phyloP scores from a whole-genome alignment of 2,888 invertebrate species.

The Amphipoea oculea region DNA sequence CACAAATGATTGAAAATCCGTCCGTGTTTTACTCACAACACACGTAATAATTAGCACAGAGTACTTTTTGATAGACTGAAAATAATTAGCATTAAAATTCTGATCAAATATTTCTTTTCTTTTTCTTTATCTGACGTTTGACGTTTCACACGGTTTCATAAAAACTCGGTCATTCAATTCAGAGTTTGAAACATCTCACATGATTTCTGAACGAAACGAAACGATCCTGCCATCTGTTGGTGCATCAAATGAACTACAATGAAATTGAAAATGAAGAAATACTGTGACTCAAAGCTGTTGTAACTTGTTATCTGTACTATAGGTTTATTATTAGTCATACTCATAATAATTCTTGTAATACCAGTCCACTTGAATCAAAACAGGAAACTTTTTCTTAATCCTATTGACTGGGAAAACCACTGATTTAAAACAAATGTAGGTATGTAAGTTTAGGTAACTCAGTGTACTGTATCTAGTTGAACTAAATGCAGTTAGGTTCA shows the following conservation, averaged over 20 bases:
- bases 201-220: slow-evolving; percentile 3
- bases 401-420: slow-evolving; percentile 16
- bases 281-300: neutral
- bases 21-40: neutral
- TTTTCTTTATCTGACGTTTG: neutral
- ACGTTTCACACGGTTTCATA: too few relatives aligned
- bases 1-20: neutral
- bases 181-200: neutral
- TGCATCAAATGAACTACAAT: slow-evolving; percentile 1
- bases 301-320: neutral
- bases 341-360: slow-evolving; percentile 21
- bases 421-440: neutral
- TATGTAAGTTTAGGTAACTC: neutral
- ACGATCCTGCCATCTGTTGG: slow-evolving; percentile 22
- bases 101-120: neutral
- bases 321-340: slow-evolving; percentile 15
- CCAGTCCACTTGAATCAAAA: slow-evolving; percentile 12
- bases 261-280: too few relatives aligned
- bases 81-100: neutral
- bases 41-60: neutral
- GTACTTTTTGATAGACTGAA: too few relatives aligned
- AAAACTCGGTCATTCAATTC: neutral
- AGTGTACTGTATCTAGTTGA: neutral
- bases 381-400: slow-evolving; percentile 27
- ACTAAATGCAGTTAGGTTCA: neutral